phyloP scores from a whole-genome alignment of 2,113 vertebrate genomes.

The Pithys albifrons region DNA sequence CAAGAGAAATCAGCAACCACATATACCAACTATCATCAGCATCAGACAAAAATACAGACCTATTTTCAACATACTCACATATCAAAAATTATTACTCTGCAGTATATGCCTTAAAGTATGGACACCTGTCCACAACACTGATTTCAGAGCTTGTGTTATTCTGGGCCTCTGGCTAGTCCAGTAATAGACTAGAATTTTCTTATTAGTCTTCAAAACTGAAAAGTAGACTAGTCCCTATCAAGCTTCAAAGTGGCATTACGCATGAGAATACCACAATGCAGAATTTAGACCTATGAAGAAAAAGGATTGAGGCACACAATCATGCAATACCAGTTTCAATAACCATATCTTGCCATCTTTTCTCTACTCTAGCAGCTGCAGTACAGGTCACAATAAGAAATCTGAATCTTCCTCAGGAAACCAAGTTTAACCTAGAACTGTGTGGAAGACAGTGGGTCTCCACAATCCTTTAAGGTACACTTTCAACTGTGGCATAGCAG shows the following conservation, averaged over 20 bases:
- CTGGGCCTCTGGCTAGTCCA: background rate
- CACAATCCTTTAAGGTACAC: background rate
- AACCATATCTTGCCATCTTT: background rate
- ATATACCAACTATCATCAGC: background rate
- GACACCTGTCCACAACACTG: accelerated
- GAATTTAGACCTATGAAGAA: background rate
- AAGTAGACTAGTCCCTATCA: background rate
- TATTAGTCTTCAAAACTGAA: background rate
- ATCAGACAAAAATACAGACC: background rate
- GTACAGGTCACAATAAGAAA: background rate
- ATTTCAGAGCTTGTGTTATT: background rate
- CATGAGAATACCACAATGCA: background rate
- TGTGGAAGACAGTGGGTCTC: background rate
- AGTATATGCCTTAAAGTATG: background rate
- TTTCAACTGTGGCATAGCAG: background rate
- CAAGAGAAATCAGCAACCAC: background rate
- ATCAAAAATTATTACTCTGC: background rate
- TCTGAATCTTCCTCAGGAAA: background rate
- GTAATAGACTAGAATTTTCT: background rate
- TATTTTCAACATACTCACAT: background rate
- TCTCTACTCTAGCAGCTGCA: background rate
- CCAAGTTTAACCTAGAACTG: background rate
- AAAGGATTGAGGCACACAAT: background rate
- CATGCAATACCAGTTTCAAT: background rate
- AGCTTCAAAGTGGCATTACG: background rate